Evolutionary conservation across 2,888 invertebrate species (phyloP).

Genomic region (Drosophila silvestris): DNA sequence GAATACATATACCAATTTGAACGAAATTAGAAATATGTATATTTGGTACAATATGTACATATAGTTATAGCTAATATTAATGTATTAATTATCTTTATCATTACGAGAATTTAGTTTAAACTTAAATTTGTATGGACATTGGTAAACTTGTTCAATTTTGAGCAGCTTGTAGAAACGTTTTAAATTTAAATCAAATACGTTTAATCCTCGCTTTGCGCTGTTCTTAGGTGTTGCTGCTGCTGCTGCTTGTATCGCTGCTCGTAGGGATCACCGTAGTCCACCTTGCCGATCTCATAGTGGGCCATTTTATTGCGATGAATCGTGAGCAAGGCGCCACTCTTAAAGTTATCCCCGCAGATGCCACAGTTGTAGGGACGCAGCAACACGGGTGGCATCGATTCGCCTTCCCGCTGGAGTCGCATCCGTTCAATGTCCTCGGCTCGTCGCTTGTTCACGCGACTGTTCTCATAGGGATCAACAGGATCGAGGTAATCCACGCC

Average conservation of each 20-base stretch:
- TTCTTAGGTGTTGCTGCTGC: constrained; percentile 14
- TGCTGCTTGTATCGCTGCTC: constrained; percentile 42
- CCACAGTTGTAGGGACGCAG: constrained; percentile 56
- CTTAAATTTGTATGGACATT: neutral
- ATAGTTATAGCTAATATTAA: constrained; percentile 3
- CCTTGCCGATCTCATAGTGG: constrained; percentile 57
- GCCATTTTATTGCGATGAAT: constrained; percentile 67
- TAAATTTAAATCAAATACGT: neutral
- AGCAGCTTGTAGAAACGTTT: no score
- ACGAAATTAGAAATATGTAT: neutral
- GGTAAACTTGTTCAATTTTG: neutral
- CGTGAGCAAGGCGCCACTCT: constrained; percentile 62
- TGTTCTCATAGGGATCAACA: constrained; percentile 79
- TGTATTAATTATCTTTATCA: neutral
- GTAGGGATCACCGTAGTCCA: constrained; percentile 59
- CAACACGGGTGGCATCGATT: neutral
- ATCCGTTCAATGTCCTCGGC: constrained; percentile 62
- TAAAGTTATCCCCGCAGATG: constrained; percentile 54
- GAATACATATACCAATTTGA: neutral
- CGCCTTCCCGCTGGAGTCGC: constrained; percentile 38
- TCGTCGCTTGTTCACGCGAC: constrained; percentile 71
- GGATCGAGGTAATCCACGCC: constrained; percentile 43
- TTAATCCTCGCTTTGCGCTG: constrained; percentile 18
- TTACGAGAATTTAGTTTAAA: neutral
- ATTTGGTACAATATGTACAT: constrained; percentile 2